Evolutionary conservation across 1,140 invertebrate genomes (phyloP), one percentile per base, ranked within the genome.

Genomic region (Muscidifurax raptorellus): DNA sequence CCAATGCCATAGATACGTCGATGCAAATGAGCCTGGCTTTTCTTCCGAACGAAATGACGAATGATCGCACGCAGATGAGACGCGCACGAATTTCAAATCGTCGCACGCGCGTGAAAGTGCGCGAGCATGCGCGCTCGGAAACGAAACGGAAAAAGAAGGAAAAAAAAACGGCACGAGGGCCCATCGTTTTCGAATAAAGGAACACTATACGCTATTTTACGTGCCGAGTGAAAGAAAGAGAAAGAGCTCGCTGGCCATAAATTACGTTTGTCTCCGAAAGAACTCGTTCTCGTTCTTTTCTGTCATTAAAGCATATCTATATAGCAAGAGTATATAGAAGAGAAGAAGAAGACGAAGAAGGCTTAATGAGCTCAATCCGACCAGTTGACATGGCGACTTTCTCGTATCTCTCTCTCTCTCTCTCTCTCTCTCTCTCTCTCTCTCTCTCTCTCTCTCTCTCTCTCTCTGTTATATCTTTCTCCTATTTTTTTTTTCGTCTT

Each of bases 81-180:
- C 36, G 7, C 75, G 52, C 44, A 30, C 80, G 47, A 78, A 83
- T 80, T 80, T 86, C 72, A 83, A 86, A 86, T 83, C 69, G 25
- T 25, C 69, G 81, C 81, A 77, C 81, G 72, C 85, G 85, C 82
- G 85, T 82, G 82, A 84, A 86, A 84, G 82, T 81, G 22, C 75
- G 59, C 10, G 22, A 22, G 44, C 9, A 3, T 13, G 80, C 80
- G 71, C 52, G 40, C 27, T 76, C n/a, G 18, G 67, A 47, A 47
- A 47, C 25, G 15, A 80, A 66, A 32, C 52, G 47, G 12, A 64
- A 36, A n/a, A 7, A 75, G 25, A 6, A 28, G 30, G 40, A n/a
- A 67, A 15, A 15, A 28, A 13, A 28, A 5, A 15, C 66, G n/a
- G 32, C 75, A 40, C 30, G 71, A 59, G 28, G 71, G 30, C 30